These are phyloP conservation scores for Accipiter virgatus DNA, from an alignment of 2,113 vertebrate genomes.

Conservation along the genomic window DNA sequence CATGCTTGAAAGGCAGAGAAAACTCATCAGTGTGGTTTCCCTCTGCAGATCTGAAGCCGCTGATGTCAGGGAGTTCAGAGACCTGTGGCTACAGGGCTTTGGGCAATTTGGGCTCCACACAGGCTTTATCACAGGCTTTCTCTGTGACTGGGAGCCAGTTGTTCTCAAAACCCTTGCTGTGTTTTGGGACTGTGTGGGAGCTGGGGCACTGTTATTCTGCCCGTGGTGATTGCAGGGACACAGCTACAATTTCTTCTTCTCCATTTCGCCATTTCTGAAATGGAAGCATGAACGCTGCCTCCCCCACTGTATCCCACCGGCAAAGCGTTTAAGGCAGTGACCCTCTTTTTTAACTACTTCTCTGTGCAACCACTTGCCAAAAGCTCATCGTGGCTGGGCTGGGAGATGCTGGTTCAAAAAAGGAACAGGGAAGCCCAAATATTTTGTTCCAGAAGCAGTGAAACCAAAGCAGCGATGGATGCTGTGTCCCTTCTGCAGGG, in stretches of 20 bases:
- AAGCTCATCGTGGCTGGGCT: not conserved
- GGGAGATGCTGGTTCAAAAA: not conserved
- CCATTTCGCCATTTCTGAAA: not conserved
- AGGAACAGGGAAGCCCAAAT: not conserved
- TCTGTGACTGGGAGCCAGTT: accelerated
- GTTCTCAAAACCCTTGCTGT: not conserved
- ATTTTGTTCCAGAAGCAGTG: not conserved
- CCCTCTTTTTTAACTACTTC: not conserved
- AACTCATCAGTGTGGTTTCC: not conserved
- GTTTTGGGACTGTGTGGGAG: not conserved
- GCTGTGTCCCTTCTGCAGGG: not conserved
- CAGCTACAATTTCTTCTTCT: not conserved
- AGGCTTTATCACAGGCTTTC: not conserved
- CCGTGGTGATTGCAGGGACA: not conserved
- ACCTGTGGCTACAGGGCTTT: not conserved
- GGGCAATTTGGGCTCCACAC: not conserved
- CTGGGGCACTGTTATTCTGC: not conserved
- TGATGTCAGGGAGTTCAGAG: not conserved
- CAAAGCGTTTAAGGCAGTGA: not conserved
- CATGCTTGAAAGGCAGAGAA: not conserved
- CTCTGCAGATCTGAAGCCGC: not conserved
- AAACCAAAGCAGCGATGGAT: not conserved
- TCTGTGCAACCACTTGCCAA: not conserved
- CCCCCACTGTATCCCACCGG: accelerated
- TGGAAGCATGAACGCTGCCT: accelerated